phyloP scores from a whole-genome alignment of 1,140 invertebrate species.

The Chionoecetes opilio region DNA sequence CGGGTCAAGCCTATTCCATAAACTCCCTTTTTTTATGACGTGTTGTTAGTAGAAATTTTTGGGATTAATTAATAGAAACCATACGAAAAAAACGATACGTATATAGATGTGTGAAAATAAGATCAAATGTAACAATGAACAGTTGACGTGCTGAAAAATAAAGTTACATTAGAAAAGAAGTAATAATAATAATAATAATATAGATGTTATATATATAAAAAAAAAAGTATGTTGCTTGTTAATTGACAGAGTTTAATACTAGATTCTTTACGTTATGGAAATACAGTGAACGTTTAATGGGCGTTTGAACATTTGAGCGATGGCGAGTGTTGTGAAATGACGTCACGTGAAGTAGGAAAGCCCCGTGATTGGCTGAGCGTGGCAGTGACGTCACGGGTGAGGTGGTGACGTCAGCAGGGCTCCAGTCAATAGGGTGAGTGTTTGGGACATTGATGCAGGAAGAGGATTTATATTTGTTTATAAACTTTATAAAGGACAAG shows the following conservation, averaged over 20 bases:
- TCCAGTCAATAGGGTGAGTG: conserved; percentile 31
- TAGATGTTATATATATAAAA: background rate
- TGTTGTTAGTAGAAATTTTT: background rate
- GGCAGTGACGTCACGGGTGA: background rate
- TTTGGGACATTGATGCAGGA: conserved; percentile 31
- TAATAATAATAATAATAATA: background rate
- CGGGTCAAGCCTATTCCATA: too few species aligned
- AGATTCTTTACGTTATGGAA: background rate
- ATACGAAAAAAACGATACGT: background rate
- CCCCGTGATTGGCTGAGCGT: background rate
- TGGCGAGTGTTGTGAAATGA: background rate
- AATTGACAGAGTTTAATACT: conserved; percentile 12
- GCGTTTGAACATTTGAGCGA: background rate
- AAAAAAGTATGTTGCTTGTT: conserved; percentile 23
- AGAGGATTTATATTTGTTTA: conserved; percentile 79
- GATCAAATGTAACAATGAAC: background rate
- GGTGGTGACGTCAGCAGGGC: background rate
- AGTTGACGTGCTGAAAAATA: background rate
- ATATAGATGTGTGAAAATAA: background rate
- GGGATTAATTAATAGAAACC: background rate
- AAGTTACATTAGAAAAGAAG: background rate
- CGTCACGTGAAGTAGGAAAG: too few species aligned
- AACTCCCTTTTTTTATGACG: background rate
- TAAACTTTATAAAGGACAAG: conserved; percentile 77
- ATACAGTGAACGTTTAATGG: background rate